Evolutionary conservation across 2,113 vertebrate species (phyloP), one percentile per base, ranked within the genome.

Genomic region (Anseranas semipalmata): DNA sequence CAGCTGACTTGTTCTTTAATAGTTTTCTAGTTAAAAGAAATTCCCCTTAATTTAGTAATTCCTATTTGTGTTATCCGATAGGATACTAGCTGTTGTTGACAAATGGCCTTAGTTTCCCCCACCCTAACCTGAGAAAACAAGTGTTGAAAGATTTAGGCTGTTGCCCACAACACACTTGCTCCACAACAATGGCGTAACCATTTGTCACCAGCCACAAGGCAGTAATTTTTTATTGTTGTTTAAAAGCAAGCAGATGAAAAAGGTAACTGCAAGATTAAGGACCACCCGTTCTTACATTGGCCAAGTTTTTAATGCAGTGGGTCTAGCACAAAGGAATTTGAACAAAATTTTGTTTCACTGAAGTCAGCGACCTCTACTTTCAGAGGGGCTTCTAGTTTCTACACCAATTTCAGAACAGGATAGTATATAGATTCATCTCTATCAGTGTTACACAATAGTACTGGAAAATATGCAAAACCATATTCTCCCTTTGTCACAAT

Each of bases 41-140:
- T 45, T 41, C 8, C 41, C 10, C 28, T 73, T 72, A 20, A 48
- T 59, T 72, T 56, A 73, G 5, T 50, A 80, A 60, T 22, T 58
- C 24, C 39, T n/a, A 4, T 35, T 66, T 0, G 0, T 17, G 6
- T 39, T 52, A 17, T 24, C 76, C 30, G 5, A 15, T 2, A 70
- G 35, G 24, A 76, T 0, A 0, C 9, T 65, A 73, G 19, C 17
- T 85, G 22, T 14, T 17, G 12, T 27, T 56, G 50, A 85, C 43
- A 68, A 88, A 30, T 4, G 33, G 30, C 39, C 37, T 43, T 43
- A 9, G 37, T 7, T 56, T 7, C 17, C 12, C 28, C 14, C 20
- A 8, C 11, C 8, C 12, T 28, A 58, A 12, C 45, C 16, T 24
- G 13, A 68, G 67, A 72, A 77, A 89, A 37, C 2, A 9, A 3